phyloP scores from a whole-genome alignment of 2,888 invertebrate species.

The Parnassius glacialis region DNA sequence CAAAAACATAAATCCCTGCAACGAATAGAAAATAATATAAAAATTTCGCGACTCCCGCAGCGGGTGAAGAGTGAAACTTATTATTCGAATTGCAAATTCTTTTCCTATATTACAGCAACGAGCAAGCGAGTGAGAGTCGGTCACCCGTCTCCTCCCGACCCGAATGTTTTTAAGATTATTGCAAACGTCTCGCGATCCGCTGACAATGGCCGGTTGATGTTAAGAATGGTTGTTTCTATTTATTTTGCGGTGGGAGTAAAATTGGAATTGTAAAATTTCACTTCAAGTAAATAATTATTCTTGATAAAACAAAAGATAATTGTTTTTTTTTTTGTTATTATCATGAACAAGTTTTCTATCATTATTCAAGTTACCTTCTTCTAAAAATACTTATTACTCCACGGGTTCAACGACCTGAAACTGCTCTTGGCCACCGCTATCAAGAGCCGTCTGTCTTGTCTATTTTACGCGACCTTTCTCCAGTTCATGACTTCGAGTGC shows the following conservation, averaged over 20 bases:
- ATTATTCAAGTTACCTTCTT: too few relatives aligned
- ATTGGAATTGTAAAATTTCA: constrained; percentile 32
- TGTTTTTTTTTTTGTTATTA: too few relatives aligned
- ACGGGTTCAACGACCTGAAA: constrained; percentile 20
- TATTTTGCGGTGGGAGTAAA: constrained; percentile 37
- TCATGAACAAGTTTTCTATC: too few relatives aligned
- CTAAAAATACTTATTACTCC: too few relatives aligned
- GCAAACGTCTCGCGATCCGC: constrained; percentile 59
- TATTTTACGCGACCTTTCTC: too few relatives aligned
- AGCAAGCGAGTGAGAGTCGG: constrained; percentile 25
- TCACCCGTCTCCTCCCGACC: constrained; percentile 44
- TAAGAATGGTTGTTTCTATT: constrained; percentile 55
- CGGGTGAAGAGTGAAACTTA: constrained; percentile 42
- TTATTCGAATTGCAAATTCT: constrained; percentile 54
- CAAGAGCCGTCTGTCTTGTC: too few relatives aligned
- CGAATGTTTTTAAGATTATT: constrained; percentile 68
- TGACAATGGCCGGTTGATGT: constrained; percentile 55
- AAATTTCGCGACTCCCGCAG: constrained; percentile 27
- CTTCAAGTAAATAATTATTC: too few relatives aligned
- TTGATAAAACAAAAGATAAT: too few relatives aligned
- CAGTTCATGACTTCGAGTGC: too few relatives aligned
- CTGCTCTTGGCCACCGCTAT: too few relatives aligned
- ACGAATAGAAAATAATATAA: not conserved
- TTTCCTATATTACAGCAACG: constrained; percentile 43
- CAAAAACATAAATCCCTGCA: not conserved